Evolutionary conservation across 2,113 vertebrate species (phyloP).

Genomic region (Crotalus horridus): DNA sequence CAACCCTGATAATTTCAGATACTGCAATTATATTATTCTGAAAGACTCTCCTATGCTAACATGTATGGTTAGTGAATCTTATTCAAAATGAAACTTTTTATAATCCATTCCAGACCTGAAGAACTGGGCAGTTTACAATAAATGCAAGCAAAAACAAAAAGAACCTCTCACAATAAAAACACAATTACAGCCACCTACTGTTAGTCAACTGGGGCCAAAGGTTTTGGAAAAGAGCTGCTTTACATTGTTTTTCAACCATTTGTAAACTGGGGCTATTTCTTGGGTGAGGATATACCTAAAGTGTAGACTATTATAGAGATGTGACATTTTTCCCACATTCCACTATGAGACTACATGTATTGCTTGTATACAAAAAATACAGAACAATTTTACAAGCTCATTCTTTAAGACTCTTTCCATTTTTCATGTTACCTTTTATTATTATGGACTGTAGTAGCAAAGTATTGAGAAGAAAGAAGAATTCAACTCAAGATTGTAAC

Average conservation of each 20-base stretch:
- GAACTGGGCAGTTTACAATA: neutral
- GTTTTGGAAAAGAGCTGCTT: neutral
- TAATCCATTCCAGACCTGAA: neutral
- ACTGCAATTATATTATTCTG: neutral
- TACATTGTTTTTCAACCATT: neutral
- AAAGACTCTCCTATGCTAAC: neutral
- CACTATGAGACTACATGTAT: neutral
- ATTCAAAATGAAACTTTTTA: neutral
- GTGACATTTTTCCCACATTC: neutral
- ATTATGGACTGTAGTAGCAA: neutral
- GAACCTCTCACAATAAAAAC: neutral
- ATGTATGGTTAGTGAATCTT: neutral
- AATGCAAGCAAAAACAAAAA: neutral
- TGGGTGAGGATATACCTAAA: neutral
- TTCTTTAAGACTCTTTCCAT: neutral
- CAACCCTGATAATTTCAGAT: neutral
- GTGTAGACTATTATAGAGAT: neutral
- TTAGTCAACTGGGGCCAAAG: neutral
- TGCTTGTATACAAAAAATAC: neutral
- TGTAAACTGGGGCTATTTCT: neutral
- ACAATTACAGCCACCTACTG: neutral
- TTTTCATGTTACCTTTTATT: neutral
- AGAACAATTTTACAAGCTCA: neutral
- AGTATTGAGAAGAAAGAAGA: neutral
- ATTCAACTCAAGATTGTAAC: neutral